Evolutionary conservation across 2,113 vertebrate genomes (phyloP), one percentile per base, ranked within the genome.

Genomic region (Synchiropus splendidus): DNA sequence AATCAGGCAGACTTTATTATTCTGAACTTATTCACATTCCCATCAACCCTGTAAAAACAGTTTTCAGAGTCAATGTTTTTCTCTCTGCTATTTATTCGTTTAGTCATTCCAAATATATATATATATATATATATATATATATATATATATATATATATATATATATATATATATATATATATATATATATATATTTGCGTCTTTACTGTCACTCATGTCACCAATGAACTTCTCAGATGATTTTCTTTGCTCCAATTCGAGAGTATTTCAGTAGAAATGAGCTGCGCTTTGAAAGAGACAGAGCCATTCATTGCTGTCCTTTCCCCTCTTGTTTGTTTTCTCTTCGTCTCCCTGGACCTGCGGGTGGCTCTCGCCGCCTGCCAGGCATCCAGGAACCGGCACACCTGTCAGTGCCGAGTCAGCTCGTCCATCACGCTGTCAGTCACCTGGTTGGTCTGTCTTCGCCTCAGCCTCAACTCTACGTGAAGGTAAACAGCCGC

Each of bases 381-480:
- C 39, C 58, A 3, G 53, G 47, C 63, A 58, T 33, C 43, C 58
- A 9, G 54, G 35, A 49, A 50, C 57, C 31, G 16, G 58, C 56
- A 21, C 42, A 60, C 70, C 75, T 49, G 35, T 78, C 72, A 58
- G 48, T 41, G 43, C 60, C 63, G 62, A 70, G 48, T 68, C 63
- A 48, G 58, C 36, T 57, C 57, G 74, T 66, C 70, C 65, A 61
- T 77, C 73, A 52, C 36, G 36, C 63, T 42, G 17, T 52, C 48
- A 13, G 39, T 58, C 54, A 27, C 32, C 16, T 31, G 21, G 21
- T 36, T 39, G 39, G 18, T 44, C 58, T 11, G 48, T 44, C 48
- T 37, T 40, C 44, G 39, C 30, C 44, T 51, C 66, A 36, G 55
- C 64, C 60, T 75, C 51, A 39, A 39, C 60, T 68, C 50, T 51